Conservation (phyloP, 2,797 vertebrate species). For the Octomys mimax region DNA sequence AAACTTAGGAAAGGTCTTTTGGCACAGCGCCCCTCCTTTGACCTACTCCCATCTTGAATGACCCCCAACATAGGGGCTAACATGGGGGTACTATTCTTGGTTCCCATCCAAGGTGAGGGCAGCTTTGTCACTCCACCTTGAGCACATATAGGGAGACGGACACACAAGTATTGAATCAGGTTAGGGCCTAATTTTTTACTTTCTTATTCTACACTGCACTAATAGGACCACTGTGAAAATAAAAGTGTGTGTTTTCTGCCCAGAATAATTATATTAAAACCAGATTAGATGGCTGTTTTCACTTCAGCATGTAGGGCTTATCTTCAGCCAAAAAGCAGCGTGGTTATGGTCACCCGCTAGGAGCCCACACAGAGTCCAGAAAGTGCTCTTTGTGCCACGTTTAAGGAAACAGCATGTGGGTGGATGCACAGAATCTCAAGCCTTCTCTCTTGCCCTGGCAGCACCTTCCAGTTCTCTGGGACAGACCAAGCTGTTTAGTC, state of each 20-base stretch:
- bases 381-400: neutral
- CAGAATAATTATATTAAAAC: neutral
- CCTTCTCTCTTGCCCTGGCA: neutral
- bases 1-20: neutral
- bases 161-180: neutral
- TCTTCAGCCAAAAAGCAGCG: neutral
- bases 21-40: neutral
- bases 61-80: neutral
- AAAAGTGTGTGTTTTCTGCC: neutral
- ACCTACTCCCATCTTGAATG: accelerated
- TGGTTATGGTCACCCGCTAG: neutral
- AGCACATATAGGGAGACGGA: neutral
- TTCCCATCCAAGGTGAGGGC: neutral
- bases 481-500: neutral
- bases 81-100: neutral
- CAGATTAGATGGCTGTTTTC: neutral
- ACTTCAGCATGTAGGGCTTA: neutral
- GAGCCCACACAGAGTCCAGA: neutral
- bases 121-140: neutral
- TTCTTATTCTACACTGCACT: neutral
- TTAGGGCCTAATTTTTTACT: neutral
- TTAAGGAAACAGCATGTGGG: neutral
- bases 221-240: neutral
- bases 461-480: neutral
- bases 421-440: neutral